Base-by-base conservation (phyloP, 2,888 invertebrate species). In the Ochropleura leucogaster region DNA sequence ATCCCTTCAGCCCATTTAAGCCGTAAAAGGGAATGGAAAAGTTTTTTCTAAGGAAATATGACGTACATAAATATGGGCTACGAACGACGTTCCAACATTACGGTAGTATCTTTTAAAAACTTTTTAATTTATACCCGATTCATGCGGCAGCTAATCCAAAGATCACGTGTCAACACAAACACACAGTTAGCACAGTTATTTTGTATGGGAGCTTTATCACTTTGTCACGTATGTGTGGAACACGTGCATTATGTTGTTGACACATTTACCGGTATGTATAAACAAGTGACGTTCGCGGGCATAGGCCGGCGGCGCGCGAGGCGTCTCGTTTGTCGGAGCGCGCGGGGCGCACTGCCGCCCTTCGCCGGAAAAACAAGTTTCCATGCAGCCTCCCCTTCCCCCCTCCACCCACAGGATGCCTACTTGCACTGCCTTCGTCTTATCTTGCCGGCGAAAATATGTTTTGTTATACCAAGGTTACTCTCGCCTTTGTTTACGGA, bases 271-370 rank as follows among this genome's bases (percentile, higher is more conserved):
- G 81, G 74, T 88, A 80, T 86, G 66, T 85, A 85, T 82, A 82
- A 74, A 81, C 80, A 84, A 85, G 79, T 83, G 74, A 72, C 79
- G 89, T 83, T 85, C 87, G 82, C 85, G 83, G 72, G 77, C 71
- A 65, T 30, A 57, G 71, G 63, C 47, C 63, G 77, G 68, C 79
- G 84, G 83, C 84, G 88, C 89, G 90, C 88, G 85, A 86, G 73
- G 87, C 87, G 86, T 80, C 88, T 82, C 80, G 81, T 78, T 69
- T 8, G 77, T 75, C 62, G 83, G 89, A 88, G 90, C 89, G 91
- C 94, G 91, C 93, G 91, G 88, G 92, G 94, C 95, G 93, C 93
- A 96, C 96, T 96, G 95, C 92, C 94, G 95, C 92, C 92, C 89
- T 88, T 82, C 86, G 88, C 79, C 84, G 89, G 93, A 90, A 93